Evolutionary conservation across 2,888 invertebrate genomes (phyloP).

Genomic region (Tipula unca): DNA sequence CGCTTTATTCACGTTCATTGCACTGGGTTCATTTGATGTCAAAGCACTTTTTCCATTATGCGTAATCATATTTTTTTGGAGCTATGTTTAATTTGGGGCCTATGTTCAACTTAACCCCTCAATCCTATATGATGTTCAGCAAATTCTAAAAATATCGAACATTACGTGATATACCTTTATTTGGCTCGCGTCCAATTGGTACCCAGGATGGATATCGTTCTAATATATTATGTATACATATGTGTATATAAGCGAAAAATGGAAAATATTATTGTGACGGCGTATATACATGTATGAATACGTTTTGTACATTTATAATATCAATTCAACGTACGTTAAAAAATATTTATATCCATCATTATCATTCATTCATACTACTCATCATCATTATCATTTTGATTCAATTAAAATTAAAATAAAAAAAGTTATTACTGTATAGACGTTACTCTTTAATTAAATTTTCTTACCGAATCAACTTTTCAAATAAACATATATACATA

Average conservation of each 20-base stretch:
- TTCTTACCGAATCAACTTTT: background rate
- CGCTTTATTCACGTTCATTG: no score
- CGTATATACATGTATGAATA: background rate
- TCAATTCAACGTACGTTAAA: background rate
- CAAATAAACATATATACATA: no score
- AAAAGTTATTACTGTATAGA: background rate
- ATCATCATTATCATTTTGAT: conserved; percentile 14
- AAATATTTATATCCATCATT: background rate
- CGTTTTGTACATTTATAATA: background rate
- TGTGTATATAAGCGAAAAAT: background rate
- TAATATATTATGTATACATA: no score
- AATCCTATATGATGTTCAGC: no score
- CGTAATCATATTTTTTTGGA: no score
- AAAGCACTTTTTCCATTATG: no score
- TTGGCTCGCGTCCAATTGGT: background rate
- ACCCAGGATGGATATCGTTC: background rate
- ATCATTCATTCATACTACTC: background rate
- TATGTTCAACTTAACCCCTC: no score
- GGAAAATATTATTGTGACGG: background rate
- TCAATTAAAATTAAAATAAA: background rate
- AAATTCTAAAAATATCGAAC: no score
- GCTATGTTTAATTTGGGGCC: no score
- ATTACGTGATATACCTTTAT: no score
- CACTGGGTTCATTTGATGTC: no score
- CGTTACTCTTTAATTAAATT: background rate